Evolutionary conservation across 2,113 vertebrate species (phyloP).

Genomic region (Sterna hirundo): DNA sequence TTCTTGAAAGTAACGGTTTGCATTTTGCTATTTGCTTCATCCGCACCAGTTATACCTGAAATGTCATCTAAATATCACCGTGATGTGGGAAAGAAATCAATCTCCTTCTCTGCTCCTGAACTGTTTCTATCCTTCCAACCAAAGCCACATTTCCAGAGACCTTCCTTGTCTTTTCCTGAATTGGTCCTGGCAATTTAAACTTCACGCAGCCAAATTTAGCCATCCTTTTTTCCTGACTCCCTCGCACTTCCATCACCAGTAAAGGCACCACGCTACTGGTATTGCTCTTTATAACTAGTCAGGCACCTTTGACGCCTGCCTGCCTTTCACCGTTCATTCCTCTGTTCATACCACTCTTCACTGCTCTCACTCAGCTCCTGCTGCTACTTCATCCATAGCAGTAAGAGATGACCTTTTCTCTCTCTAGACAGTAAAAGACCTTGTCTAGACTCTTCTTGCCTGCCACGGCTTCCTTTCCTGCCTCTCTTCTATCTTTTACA

Average conservation of each 20-base stretch:
- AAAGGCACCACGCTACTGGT: not conserved
- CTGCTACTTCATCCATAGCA: not conserved
- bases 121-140: not conserved
- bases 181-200: not conserved
- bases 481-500: not conserved
- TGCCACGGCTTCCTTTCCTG: not conserved
- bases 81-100: not conserved
- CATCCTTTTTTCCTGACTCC: not conserved
- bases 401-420: not conserved
- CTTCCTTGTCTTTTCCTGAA: not conserved
- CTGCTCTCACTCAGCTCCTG: not conserved
- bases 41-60: conserved; percentile 45
- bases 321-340: not conserved
- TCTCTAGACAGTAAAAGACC: not conserved
- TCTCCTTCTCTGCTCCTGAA: not conserved
- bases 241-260: not conserved
- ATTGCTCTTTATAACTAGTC: not conserved
- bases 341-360: not conserved
- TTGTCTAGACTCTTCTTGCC: not conserved
- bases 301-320: not conserved
- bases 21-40: conserved; percentile 36
- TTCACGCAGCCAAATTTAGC: not conserved
- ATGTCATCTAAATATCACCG: conserved; percentile 48
- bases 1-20: conserved; percentile 47
- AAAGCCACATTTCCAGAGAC: not conserved